Conservation (phyloP, 2,797 vertebrate genomes). For the Sebastes aleutianus region DNA sequence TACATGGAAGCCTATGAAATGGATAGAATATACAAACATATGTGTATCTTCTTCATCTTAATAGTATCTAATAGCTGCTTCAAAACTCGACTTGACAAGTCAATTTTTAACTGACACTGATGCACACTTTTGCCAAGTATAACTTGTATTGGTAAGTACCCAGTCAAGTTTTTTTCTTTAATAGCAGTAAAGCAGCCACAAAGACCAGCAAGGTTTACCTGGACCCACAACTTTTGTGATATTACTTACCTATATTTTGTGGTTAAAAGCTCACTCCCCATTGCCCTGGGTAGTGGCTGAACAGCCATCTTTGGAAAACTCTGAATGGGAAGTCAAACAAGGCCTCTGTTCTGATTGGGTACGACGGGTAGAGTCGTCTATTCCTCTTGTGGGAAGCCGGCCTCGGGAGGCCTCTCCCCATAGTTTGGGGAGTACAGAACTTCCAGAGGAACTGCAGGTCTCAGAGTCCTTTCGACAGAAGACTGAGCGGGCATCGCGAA, state of each 20-base stretch:
- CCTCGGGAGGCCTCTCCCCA: constrained; percentile 40
- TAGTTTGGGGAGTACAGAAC: constrained; percentile 66
- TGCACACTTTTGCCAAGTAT: background rate
- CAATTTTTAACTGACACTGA: background rate
- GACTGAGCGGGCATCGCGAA: constrained; percentile 81
- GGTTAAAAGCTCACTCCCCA: constrained; percentile 51
- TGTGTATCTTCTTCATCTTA: background rate
- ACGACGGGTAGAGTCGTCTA: constrained; percentile 44
- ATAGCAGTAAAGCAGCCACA: background rate
- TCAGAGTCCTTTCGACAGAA: constrained; percentile 84
- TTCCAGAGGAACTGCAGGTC: constrained; percentile 58
- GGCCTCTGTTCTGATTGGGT: constrained; percentile 68
- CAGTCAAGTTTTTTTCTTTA: no score
- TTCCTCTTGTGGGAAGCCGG: constrained; percentile 59
- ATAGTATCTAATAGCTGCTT: background rate
- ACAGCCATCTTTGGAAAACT: constrained; percentile 43
- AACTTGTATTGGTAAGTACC: no score
- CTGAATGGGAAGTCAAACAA: constrained; percentile 25
- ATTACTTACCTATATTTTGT: constrained; percentile 80
- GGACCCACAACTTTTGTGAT: background rate
- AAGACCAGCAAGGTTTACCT: background rate
- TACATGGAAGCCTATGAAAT: background rate
- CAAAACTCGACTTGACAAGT: background rate
- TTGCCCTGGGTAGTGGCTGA: constrained; percentile 13
- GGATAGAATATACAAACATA: background rate